Evolutionary conservation across 2,113 vertebrate genomes (phyloP).

Genomic region (Mesoclemmys tuberculata): DNA sequence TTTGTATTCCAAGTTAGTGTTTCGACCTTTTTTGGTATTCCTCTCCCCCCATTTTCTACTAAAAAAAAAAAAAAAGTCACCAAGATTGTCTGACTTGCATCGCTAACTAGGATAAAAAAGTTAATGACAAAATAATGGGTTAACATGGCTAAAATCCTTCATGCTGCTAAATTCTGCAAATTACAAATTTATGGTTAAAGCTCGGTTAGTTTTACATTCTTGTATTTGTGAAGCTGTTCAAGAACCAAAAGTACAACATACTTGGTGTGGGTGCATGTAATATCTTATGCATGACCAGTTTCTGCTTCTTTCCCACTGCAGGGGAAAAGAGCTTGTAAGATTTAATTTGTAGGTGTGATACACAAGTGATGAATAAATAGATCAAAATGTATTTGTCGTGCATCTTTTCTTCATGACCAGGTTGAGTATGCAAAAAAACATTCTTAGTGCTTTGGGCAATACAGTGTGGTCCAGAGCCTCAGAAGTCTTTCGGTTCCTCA

Average conservation of each 20-base stretch:
- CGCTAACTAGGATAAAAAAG: not conserved
- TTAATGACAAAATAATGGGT: conserved; percentile 23
- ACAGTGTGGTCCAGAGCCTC: not conserved
- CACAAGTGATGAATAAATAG: conserved; percentile 57
- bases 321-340: conserved; percentile 46
- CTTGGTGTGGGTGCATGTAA: conserved; percentile 21
- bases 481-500: not conserved
- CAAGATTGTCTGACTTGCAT: not conserved
- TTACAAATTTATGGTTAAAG: not conserved
- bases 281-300: conserved; percentile 47
- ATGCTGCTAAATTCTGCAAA: conserved; percentile 47
- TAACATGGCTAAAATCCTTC: conserved; percentile 49
- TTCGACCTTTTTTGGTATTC: not conserved
- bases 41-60: not conserved
- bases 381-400: not conserved
- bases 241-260: not conserved
- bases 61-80: not conserved
- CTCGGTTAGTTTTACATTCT: conserved; percentile 21
- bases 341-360: conserved; percentile 50
- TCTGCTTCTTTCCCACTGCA: conserved; percentile 38
- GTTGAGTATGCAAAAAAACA: not conserved
- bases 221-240: conserved; percentile 51
- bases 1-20: not conserved
- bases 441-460: not conserved
- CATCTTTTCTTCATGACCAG: not conserved